A percentile compares a stretch with the other conserved stretches of the same genome.
These are phyloP conservation scores for Hemiprocne comata DNA, from an alignment of 2,113 vertebrate species.

Conservation along the genomic window DNA sequence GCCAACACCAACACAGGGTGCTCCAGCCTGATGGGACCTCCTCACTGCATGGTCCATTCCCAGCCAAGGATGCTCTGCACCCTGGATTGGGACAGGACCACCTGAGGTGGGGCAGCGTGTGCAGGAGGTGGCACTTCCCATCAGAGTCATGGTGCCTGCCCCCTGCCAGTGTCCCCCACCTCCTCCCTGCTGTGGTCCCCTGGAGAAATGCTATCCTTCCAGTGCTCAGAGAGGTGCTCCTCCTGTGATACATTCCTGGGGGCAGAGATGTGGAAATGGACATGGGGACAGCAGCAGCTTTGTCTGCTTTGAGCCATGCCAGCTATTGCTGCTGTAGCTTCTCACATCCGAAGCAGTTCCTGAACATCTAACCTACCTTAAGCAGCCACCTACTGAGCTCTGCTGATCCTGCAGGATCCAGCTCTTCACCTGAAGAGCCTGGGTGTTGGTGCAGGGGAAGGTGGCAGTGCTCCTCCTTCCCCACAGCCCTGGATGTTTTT, in stretches of 20 bases:
- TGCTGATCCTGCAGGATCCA: not conserved
- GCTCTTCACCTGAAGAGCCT: not conserved
- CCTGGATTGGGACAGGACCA: not conserved
- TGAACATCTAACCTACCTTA: not conserved
- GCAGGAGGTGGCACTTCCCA: not conserved
- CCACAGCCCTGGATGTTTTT: rapidly evolving
- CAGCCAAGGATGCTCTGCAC: not conserved
- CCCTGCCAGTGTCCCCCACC: not conserved
- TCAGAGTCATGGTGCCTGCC: rapidly evolving
- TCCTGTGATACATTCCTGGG: rapidly evolving
- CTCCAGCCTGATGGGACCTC: not conserved
- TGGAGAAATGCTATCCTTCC: not conserved
- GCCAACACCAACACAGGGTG: rapidly evolving
- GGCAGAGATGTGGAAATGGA: not conserved
- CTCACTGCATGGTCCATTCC: rapidly evolving
- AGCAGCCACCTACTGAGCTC: not conserved
- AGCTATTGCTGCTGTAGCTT: not conserved
- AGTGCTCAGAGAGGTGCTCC: not conserved
- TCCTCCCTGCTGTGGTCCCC: not conserved
- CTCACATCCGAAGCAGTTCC: rapidly evolving
- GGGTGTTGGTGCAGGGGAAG: not conserved
- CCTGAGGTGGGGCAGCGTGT: not conserved
- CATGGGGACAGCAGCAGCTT: not conserved
- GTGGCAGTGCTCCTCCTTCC: not conserved
- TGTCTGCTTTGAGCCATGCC: not conserved